A percentile compares a stretch with the other conserved stretches of the same genome.
Conservation (phyloP, 2,888 invertebrate genomes). For the Rhingia campestris region DNA sequence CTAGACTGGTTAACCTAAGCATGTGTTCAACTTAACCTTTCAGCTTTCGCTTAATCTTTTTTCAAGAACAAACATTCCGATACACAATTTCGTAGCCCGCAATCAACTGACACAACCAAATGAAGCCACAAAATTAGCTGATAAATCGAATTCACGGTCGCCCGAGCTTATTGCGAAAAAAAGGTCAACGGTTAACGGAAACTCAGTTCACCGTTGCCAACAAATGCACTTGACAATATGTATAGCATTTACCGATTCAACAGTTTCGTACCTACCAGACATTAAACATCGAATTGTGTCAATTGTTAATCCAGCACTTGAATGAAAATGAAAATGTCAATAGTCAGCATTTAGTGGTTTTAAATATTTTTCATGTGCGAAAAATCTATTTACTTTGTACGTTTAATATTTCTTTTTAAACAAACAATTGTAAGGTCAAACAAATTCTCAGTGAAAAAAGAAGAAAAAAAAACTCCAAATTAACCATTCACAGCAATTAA, state of each 20-base stretch:
- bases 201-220: conserved; percentile 3
- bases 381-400: background rate
- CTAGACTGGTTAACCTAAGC: no score
- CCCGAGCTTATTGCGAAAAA: background rate
- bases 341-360: background rate
- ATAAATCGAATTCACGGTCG: conserved; percentile 5
- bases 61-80: no score
- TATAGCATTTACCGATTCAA: conserved; percentile 2
- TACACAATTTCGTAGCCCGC: no score
- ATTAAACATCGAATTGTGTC: background rate
- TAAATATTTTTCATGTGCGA: background rate
- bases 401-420: background rate
- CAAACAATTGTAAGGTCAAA: background rate
- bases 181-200: conserved; percentile 9
- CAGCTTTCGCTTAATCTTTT: no score
- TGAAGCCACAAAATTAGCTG: conserved; percentile 9
- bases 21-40: no score
- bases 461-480: background rate
- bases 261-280: background rate
- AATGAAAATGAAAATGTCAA: background rate
- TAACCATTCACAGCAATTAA: background rate
- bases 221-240: background rate
- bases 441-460: background rate
- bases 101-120: background rate
- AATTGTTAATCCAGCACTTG: conserved; percentile 4